Evolutionary conservation across 2,113 vertebrate species (phyloP).

Genomic region (Dromaius novaehollandiae): DNA sequence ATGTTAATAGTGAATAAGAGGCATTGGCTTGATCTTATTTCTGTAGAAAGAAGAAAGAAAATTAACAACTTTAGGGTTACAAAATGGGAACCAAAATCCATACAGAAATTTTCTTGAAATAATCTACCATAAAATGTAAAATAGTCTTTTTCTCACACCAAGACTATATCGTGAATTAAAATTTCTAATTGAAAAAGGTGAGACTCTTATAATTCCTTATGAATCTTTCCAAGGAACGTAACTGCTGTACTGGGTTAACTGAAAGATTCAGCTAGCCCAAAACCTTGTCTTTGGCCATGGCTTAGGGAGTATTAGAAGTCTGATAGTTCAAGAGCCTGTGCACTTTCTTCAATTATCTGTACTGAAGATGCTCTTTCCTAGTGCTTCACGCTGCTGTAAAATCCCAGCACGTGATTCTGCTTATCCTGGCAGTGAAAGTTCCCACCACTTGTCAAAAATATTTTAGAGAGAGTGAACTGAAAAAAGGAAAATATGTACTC

Average conservation of each 20-base stretch:
- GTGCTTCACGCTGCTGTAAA: not conserved
- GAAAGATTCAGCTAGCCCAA: not conserved
- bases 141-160: not conserved
- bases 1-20: not conserved
- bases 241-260: not conserved
- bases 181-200: not conserved
- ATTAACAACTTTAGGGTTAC: not conserved
- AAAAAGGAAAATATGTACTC: not conserved
- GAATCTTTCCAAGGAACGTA: not conserved
- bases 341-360: not conserved
- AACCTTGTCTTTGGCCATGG: not conserved
- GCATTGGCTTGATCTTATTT: not conserved
- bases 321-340: not conserved
- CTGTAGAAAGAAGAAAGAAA: not conserved
- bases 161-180: not conserved
- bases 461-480: not conserved
- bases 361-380: not conserved
- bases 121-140: not conserved
- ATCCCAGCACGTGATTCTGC: not conserved
- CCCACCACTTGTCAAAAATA: not conserved
- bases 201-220: not conserved
- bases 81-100: not conserved
- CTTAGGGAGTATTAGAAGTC: not conserved
- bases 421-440: not conserved
- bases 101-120: not conserved